These are phyloP conservation scores for Acleris literana DNA, from an alignment of 2,888 invertebrate genomes.

Conservation along the genomic window DNA sequence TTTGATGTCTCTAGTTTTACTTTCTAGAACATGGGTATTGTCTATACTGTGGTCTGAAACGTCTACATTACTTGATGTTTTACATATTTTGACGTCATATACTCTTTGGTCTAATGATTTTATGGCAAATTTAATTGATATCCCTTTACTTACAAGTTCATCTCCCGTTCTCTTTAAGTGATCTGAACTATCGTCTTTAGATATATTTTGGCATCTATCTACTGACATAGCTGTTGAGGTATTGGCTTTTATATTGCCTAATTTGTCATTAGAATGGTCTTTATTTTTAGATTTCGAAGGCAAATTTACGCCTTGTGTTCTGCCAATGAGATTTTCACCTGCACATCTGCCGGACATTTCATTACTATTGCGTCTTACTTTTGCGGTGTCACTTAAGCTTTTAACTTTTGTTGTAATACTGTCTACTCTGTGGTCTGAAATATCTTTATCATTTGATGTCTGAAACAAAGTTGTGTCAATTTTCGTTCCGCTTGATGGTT, in stretches of 20 bases:
- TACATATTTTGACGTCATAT: neutral
- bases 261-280: neutral
- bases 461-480: neutral
- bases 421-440: neutral
- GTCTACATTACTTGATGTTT: neutral
- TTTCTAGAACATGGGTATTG: neutral
- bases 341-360: neutral
- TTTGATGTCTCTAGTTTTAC: neutral
- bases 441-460: neutral
- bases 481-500: neutral
- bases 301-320: neutral
- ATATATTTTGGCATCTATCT: neutral
- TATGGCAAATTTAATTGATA: neutral
- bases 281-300: neutral
- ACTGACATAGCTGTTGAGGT: neutral
- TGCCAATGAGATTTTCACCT: neutral
- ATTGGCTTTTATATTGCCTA: neutral
- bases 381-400: neutral
- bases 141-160: neutral
- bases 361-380: neutral
- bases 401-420: neutral
- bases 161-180: neutral
- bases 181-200: neutral
- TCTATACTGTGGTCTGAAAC: neutral
- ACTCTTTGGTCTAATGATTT: neutral